Percentiles rank a stretch among this genome's conserved stretches.
Evolutionary conservation across 2,113 vertebrate genomes (phyloP).

Genomic region (Dolichotis patagonum): DNA sequence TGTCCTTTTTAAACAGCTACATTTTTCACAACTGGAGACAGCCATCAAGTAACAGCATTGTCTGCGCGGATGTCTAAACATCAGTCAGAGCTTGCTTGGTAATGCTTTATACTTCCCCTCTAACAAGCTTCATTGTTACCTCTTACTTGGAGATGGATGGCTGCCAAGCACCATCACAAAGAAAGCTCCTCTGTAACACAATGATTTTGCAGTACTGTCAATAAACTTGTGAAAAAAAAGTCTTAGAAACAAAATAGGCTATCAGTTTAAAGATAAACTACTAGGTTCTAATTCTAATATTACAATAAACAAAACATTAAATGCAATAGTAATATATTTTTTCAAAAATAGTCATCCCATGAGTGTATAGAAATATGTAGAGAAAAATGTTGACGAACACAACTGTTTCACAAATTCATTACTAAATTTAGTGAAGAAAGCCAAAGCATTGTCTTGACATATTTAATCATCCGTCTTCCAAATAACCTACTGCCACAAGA

Average conservation of each 20-base stretch:
- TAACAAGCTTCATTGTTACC: conserved; percentile 62
- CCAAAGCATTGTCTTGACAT: neutral
- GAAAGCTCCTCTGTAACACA: conserved; percentile 46
- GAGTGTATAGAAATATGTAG: conserved; percentile 1
- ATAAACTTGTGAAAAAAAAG: conserved; percentile 49
- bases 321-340: neutral
- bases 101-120: conserved; percentile 30
- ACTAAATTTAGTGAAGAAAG: no score
- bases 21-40: conserved; percentile 55
- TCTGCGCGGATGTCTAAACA: conserved; percentile 11
- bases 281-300: conserved; percentile 23
- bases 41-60: neutral
- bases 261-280: conserved; percentile 52
- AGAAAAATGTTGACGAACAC: conserved; percentile 3
- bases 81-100: conserved; percentile 25
- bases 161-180: conserved; percentile 56
- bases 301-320: conserved; percentile 17
- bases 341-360: neutral
- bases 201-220: neutral
- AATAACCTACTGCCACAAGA: conserved; percentile 25
- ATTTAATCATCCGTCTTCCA: conserved; percentile 15
- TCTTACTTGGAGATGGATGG: conserved; percentile 54
- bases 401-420: neutral
- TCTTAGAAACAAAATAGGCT: neutral
- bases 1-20: conserved; percentile 51